Evolutionary conservation across 2,113 vertebrate genomes (phyloP).

Genomic region (Etheostoma cragini): DNA sequence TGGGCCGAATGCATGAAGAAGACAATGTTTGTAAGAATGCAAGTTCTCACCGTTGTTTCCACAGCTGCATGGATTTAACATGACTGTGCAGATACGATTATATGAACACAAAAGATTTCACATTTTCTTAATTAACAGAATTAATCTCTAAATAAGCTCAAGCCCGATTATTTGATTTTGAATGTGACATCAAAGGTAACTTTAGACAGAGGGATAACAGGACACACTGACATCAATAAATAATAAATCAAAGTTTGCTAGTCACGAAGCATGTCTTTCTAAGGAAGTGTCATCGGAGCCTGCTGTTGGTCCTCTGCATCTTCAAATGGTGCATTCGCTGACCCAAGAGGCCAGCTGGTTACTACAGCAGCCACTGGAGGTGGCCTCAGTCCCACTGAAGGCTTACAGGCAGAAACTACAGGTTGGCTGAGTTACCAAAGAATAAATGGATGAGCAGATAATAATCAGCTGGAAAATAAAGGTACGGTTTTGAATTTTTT

Average conservation of each 20-base stretch:
- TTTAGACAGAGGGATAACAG: too few species aligned
- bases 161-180: background rate
- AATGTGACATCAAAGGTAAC: background rate
- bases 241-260: too few species aligned
- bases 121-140: background rate
- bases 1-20: conserved; percentile 67
- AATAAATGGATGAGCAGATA: background rate
- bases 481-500: background rate
- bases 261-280: conserved; percentile 1
- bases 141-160: background rate
- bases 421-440: conserved; percentile 50
- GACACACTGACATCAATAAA: background rate
- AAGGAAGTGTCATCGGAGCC: conserved; percentile 59
- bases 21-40: conserved; percentile 60
- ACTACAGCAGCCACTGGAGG: conserved; percentile 59
- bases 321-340: conserved; percentile 53
- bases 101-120: background rate
- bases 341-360: conserved; percentile 54
- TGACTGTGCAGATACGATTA: background rate
- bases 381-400: conserved; percentile 61
- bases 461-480: background rate
- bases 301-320: background rate
- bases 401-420: conserved; percentile 70
- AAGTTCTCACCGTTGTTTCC: background rate
- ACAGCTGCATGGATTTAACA: background rate